These are phyloP conservation scores for Yponomeuta sedellus DNA, from an alignment of 2,888 invertebrate genomes.

Conservation along the genomic window DNA sequence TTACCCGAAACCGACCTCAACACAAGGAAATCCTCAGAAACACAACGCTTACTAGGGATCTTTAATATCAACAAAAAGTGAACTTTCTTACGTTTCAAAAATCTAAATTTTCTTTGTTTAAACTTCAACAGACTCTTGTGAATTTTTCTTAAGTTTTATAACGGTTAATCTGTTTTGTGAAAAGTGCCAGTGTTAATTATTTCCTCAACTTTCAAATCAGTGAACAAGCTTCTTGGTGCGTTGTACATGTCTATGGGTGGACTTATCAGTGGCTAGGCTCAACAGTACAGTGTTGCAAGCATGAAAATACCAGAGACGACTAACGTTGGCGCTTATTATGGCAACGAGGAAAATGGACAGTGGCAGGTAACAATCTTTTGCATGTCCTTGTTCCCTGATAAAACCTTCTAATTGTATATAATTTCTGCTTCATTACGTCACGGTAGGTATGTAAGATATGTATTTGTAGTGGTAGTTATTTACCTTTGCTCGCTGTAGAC, in stretches of 20 bases:
- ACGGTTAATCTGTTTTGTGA: neutral
- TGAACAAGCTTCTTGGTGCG: neutral
- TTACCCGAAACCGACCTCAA: neutral
- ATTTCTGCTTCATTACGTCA: neutral
- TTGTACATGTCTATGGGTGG: constrained; percentile 11
- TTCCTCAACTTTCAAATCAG: constrained; percentile 18
- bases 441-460: no score
- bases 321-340: constrained; percentile 65
- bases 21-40: neutral
- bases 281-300: constrained; percentile 34
- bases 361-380: constrained; percentile 53
- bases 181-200: neutral
- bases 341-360: constrained; percentile 65
- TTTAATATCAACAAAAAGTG: neutral
- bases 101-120: no score
- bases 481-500: no score
- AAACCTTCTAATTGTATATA: neutral
- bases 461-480: no score
- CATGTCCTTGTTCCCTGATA: neutral
- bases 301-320: constrained; percentile 71
- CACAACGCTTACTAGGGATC: neutral
- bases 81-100: no score
- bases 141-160: no score
- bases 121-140: no score
- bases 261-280: constrained; percentile 8